Evolutionary conservation across 2,113 vertebrate species (phyloP).

Genomic region (Ceratotherium simum): DNA sequence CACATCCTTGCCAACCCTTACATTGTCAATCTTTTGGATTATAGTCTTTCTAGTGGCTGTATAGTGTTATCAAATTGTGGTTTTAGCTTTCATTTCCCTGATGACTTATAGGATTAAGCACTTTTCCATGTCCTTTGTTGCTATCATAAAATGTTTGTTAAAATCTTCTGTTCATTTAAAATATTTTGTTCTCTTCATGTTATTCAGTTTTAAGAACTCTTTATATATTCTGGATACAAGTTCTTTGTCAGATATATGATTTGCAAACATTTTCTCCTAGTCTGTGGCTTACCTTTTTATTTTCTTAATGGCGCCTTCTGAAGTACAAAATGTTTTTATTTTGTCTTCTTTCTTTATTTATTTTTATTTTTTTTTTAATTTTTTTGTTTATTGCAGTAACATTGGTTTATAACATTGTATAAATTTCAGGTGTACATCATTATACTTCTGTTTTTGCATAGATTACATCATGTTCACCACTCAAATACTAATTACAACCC

Average conservation of each 20-base stretch:
- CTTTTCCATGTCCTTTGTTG: neutral
- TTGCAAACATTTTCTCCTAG: neutral
- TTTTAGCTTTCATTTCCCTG: neutral
- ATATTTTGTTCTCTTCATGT: neutral
- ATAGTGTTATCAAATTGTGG: neutral
- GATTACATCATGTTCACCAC: too few relatives aligned
- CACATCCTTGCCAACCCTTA: neutral
- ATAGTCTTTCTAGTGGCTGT: neutral
- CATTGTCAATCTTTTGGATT: neutral
- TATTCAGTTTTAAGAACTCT: neutral
- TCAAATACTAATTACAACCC: too few relatives aligned
- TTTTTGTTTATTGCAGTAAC: too few relatives aligned
- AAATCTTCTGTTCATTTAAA: neutral
- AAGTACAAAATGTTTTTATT: neutral
- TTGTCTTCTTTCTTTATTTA: too few relatives aligned
- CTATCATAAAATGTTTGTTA: neutral
- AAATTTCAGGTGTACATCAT: too few relatives aligned
- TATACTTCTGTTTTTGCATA: too few relatives aligned
- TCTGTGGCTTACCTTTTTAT: neutral
- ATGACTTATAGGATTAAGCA: neutral
- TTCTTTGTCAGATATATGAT: neutral
- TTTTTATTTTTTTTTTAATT: too few relatives aligned
- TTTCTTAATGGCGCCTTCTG: neutral
- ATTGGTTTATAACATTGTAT: too few relatives aligned
- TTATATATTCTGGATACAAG: neutral